These are phyloP conservation scores for Danio aesculapii DNA, from an alignment of 2,797 vertebrate species.

Conservation along the genomic window DNA sequence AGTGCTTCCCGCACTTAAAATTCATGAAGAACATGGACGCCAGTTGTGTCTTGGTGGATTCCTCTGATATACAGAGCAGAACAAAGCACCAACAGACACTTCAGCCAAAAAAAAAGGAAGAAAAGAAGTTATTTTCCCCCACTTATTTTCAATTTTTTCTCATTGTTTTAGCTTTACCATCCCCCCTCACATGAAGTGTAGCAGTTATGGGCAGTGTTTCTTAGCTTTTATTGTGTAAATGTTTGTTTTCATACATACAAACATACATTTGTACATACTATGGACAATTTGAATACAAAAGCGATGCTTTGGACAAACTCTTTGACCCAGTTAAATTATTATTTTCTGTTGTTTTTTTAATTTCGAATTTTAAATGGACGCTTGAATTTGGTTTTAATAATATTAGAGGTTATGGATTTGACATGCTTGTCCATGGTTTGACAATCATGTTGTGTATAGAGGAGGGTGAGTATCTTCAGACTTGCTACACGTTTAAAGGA, in stretches of 20 bases:
- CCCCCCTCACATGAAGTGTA: conserved; percentile 50
- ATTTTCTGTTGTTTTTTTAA: conserved; percentile 2
- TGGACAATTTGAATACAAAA: conserved; percentile 42
- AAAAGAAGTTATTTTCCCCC: conserved; percentile 14
- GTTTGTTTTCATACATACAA: conserved; percentile 61
- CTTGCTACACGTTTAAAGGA: conserved; percentile 1
- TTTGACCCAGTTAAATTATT: conserved; percentile 35
- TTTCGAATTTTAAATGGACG: conserved; percentile 32
- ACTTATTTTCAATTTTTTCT: conserved; percentile 5
- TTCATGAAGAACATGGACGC: not conserved
- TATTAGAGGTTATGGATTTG: conserved; percentile 39
- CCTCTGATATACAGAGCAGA: conserved; percentile 24
- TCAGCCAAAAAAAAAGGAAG: conserved; percentile 40
- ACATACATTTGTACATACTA: conserved; percentile 57
- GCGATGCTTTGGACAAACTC: conserved; percentile 51
- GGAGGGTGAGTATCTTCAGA: conserved; percentile 22
- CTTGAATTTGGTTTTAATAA: conserved; percentile 44
- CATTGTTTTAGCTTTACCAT: conserved; percentile 23
- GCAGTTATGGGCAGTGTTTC: conserved; percentile 52
- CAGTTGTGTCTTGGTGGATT: conserved; percentile 24
- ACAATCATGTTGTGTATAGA: conserved; percentile 53
- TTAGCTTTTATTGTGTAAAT: conserved; percentile 63
- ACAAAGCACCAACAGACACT: conserved; percentile 50
- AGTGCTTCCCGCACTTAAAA: not conserved
- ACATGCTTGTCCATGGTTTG: conserved; percentile 47